Evolutionary conservation across 2,888 invertebrate species (phyloP).

Genomic region (Dromius quadrimaculatus): DNA sequence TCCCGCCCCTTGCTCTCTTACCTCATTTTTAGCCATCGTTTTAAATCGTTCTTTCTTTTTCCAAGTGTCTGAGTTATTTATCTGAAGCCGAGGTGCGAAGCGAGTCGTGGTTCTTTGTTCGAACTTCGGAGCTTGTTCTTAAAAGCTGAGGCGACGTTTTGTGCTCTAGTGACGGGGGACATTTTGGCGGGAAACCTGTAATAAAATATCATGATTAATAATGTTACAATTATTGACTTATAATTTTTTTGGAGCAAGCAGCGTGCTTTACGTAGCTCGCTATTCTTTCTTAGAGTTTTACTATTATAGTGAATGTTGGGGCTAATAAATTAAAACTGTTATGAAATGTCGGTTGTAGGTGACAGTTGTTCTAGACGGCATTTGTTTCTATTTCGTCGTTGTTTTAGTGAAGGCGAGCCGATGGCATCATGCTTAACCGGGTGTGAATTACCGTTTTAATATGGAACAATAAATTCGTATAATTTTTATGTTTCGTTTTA

Average conservation of each 20-base stretch:
- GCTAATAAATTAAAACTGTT: slow-evolving; percentile 35
- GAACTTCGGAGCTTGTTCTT: background rate
- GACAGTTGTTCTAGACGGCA: slow-evolving; percentile 7
- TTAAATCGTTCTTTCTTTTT: slow-evolving; percentile 43
- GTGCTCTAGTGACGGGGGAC: background rate
- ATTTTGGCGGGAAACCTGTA: too few relatives aligned
- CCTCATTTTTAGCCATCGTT: slow-evolving; percentile 44
- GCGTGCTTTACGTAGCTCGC: too few relatives aligned
- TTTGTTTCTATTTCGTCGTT: background rate
- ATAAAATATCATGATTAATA: too few relatives aligned
- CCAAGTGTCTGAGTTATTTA: slow-evolving; percentile 46
- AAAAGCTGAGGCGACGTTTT: background rate
- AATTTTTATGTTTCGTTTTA: slow-evolving; percentile 52
- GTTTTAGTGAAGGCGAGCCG: too few relatives aligned
- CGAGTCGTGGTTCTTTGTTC: slow-evolving; percentile 2
- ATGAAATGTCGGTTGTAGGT: background rate
- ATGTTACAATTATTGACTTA: too few relatives aligned
- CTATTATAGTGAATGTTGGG: too few relatives aligned
- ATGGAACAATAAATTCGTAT: slow-evolving; percentile 51
- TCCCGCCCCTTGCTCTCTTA: slow-evolving; percentile 21
- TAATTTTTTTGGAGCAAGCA: too few relatives aligned
- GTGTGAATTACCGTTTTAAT: slow-evolving; percentile 52
- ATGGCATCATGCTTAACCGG: slow-evolving; percentile 43
- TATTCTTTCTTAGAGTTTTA: too few relatives aligned
- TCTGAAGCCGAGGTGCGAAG: slow-evolving; percentile 22